phyloP scores from a whole-genome alignment of 2,113 vertebrate species.

The Xiphorhynchus elegans region DNA sequence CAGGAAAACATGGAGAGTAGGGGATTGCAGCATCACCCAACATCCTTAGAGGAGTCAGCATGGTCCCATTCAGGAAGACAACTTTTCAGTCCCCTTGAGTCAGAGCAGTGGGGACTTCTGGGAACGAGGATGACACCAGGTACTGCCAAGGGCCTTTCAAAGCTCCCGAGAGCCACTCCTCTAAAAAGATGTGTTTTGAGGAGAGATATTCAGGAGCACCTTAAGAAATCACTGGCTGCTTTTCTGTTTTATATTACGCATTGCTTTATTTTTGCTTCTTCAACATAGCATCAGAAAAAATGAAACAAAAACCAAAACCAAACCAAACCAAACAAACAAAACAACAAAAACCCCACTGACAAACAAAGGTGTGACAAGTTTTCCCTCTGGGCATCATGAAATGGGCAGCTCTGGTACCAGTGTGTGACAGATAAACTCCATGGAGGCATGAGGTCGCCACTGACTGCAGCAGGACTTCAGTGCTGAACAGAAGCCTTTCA shows the following conservation, averaged over 20 bases:
- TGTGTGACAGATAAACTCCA: background rate
- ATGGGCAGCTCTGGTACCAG: background rate
- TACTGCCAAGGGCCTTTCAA: background rate
- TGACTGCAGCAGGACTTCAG: accelerated
- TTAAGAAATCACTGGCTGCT: background rate
- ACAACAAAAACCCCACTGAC: background rate
- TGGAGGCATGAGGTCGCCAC: background rate
- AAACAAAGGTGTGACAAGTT: background rate
- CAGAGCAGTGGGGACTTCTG: background rate
- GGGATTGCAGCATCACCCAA: background rate
- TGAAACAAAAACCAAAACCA: background rate
- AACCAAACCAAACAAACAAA: background rate
- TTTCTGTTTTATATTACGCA: background rate
- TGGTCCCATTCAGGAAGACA: background rate
- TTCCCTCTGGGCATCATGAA: background rate
- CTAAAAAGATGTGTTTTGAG: background rate
- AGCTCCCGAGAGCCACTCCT: background rate
- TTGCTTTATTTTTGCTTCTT: background rate
- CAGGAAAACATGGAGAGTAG: background rate
- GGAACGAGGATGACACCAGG: background rate
- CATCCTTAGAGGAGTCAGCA: background rate
- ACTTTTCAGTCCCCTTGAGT: background rate
- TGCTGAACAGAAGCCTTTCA: background rate
- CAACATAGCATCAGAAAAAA: background rate
- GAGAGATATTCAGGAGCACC: background rate